phyloP scores from a whole-genome alignment of 2,797 vertebrate species.

The Otolemur crassicaudatus region DNA sequence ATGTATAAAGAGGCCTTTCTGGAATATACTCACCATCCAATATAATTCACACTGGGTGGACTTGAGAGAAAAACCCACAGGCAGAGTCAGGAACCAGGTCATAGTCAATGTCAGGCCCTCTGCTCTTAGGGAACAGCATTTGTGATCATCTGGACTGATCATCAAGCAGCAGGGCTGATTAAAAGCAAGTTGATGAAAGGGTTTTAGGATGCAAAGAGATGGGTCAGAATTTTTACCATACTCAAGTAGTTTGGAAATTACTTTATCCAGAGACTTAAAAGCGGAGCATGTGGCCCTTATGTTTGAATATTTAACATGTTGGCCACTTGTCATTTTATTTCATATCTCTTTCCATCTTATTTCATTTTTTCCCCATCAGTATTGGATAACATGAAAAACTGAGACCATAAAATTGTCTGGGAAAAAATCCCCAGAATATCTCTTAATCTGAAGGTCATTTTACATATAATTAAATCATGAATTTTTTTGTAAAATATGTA shows the following conservation, averaged over 20 bases:
- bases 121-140: background rate
- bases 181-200: background rate
- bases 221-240: background rate
- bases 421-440: background rate
- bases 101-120: background rate
- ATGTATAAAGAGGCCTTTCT: background rate
- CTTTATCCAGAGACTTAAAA: background rate
- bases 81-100: background rate
- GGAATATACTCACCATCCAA: background rate
- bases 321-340: background rate
- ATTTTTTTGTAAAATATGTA: background rate
- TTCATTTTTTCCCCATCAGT: background rate
- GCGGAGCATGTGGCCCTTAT: background rate
- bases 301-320: constrained; percentile 12
- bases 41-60: background rate
- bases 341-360: background rate
- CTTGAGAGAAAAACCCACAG: background rate
- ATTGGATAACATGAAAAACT: constrained; percentile 1
- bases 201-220: background rate
- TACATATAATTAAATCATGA: background rate
- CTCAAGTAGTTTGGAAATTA: background rate
- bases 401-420: background rate
- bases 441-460: background rate
- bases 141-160: background rate
- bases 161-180: background rate